Conservation (phyloP, 2,797 vertebrate genomes). For the Geotrypetes seraphini region DNA sequence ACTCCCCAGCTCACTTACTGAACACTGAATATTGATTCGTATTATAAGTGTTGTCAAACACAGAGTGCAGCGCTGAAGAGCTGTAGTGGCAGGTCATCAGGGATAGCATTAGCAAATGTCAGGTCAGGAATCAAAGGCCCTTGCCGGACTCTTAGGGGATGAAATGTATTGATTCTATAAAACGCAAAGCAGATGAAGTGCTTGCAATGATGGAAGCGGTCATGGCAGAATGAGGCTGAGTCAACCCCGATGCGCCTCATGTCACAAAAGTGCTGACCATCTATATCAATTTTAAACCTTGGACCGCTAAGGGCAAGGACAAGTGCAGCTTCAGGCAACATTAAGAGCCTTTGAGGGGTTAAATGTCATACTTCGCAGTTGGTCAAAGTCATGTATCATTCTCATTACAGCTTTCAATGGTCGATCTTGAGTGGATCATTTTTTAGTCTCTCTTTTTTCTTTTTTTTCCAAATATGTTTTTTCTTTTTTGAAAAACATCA, state of each 20-base stretch:
- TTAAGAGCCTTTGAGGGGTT: constrained; percentile 8
- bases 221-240: constrained; percentile 65
- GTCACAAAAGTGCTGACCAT: constrained; percentile 23
- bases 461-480: no score
- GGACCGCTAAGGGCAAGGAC: constrained; percentile 17
- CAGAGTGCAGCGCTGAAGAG: constrained; percentile 57
- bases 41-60: constrained; percentile 77
- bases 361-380: constrained; percentile 12
- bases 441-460: no score
- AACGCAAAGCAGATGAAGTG: constrained; percentile 61
- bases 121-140: constrained; percentile 65
- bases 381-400: constrained; percentile 6
- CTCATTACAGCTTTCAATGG: neutral
- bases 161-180: constrained; percentile 62
- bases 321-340: constrained; percentile 2
- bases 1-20: constrained; percentile 66
- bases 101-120: constrained; percentile 66
- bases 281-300: constrained; percentile 28
- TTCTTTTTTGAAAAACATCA: no score
- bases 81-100: constrained; percentile 62
- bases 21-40: constrained; percentile 75
- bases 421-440: neutral
- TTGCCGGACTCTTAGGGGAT: constrained; percentile 63
- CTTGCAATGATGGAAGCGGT: constrained; percentile 53
- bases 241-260: constrained; percentile 18